These are phyloP conservation scores for Micromys minutus DNA, from an alignment of 2,113 vertebrate genomes.

Conservation along the genomic window DNA sequence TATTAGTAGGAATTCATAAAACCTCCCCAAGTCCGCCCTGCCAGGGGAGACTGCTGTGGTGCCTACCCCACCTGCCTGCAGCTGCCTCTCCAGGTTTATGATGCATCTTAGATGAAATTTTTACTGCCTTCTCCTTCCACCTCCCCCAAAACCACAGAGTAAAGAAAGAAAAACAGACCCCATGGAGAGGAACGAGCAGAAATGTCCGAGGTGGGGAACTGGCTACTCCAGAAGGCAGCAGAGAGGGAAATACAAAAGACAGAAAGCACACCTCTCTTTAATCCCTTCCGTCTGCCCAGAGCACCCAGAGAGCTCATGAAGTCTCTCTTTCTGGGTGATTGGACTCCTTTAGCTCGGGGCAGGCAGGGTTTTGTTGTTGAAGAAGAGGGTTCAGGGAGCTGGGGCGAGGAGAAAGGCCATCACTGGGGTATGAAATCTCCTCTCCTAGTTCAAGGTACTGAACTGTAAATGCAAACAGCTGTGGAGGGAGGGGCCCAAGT, in stretches of 20 bases:
- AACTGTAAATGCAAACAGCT: constrained; percentile 80
- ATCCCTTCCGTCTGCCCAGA: constrained; percentile 80
- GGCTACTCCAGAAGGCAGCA: constrained; percentile 56
- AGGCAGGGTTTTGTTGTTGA: constrained; percentile 50
- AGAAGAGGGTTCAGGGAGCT: not conserved
- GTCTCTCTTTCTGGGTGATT: constrained; percentile 81
- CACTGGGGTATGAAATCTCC: not conserved
- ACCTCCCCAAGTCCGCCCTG: not conserved
- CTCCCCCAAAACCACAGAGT: not conserved
- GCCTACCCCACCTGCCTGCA: not conserved
- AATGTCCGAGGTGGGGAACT: constrained; percentile 57
- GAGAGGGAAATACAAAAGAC: constrained; percentile 74
- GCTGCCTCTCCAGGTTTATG: constrained; percentile 63
- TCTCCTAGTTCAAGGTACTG: constrained; percentile 53
- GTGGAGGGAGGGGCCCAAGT: constrained; percentile 64
- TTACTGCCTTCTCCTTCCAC: constrained; percentile 64
- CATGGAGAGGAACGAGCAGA: constrained; percentile 57
- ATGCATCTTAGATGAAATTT: constrained; percentile 62
- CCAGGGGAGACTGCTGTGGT: not conserved
- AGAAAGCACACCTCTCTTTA: constrained; percentile 81
- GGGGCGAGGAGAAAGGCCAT: not conserved
- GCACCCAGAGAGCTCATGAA: constrained; percentile 79
- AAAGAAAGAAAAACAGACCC: constrained; percentile 67
- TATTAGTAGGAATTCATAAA: not conserved
- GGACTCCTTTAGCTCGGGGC: constrained; percentile 78